Evolutionary conservation across 1,140 invertebrate species (phyloP), one percentile per base, ranked within the genome.

Genomic region (Acyrthosiphon pisum): DNA sequence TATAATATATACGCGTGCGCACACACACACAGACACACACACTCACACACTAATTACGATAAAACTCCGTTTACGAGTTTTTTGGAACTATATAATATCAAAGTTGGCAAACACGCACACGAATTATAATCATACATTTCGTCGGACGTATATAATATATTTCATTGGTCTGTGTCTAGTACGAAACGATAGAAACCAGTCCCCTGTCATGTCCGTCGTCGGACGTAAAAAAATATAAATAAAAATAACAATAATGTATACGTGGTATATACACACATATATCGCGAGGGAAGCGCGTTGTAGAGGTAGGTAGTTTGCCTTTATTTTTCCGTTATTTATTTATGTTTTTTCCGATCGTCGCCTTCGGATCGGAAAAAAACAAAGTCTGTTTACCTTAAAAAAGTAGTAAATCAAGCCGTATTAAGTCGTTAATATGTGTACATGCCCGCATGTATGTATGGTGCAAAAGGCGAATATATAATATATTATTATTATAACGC

Each of bases 161-260:
- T 76, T 76, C 30, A 30, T 87, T 18, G 26, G 26, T 87, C 18
- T 88, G 48, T 35, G n/a, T 50, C 46, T 30, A 88, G 26, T 68
- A 68, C 89, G 89, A 90, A 44, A 68, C 23, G 89, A 68, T 68
- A 90, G 37, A 90, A 90, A 90, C 53, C 89, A 90, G 53, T 90
- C 89, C 22, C 48, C n/a, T 56, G 11, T 22, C 89, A n/a, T n/a
- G 89, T 90, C 89, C 37, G 37, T 90, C 89, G 56, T 90, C 89
- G 41, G 30, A 44, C 53, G 53, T 60, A 41, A 90, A 90, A 68
- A 41, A 37, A 86, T 46, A 46, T 46, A 56, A 89, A 56, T 56
- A 89, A 37, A 35, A 60, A 90, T 60, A 90, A 90, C 56, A 90
- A 56, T 41, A 90, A 90, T 60, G 44, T 87, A 37, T 89, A 90